Conservation (phyloP, 1,140 invertebrate genomes). For the Drosophila lowei region DNA sequence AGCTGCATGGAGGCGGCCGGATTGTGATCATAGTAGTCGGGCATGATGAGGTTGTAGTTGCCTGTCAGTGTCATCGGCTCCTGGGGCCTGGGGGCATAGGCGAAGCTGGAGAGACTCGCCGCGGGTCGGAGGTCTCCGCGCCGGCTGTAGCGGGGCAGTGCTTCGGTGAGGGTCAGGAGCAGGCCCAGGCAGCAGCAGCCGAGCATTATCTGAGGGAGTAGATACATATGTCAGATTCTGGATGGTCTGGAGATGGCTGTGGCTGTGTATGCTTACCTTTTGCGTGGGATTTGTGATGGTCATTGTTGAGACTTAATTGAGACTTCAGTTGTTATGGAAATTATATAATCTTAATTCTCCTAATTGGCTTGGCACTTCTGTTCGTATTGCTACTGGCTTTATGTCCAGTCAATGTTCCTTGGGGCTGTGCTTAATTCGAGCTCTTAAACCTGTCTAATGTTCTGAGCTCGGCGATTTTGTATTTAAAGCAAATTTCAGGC, state of each 20-base stretch:
- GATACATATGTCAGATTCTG: too few relatives aligned
- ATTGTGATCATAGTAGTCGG: constrained; percentile 75
- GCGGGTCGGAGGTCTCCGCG: constrained; percentile 39
- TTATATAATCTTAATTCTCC: constrained; percentile 19
- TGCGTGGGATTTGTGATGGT: constrained; percentile 19
- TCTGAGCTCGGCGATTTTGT: constrained; percentile 69
- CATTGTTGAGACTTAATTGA: constrained; percentile 27
- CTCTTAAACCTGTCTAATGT: constrained; percentile 75
- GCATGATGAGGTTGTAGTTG: constrained; percentile 77
- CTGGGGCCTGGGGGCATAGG: constrained; percentile 60
- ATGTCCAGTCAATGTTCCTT: constrained; percentile 19
- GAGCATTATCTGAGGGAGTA: background rate
- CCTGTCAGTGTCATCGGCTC: constrained; percentile 45
- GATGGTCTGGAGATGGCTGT: too few relatives aligned
- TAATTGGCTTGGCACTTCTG: constrained; percentile 2
- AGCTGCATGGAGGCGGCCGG: constrained; percentile 72
- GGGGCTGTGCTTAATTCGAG: constrained; percentile 55
- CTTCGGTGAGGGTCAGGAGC: constrained; percentile 24
- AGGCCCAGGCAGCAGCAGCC: constrained; percentile 36
- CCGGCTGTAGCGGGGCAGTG: constrained; percentile 55
- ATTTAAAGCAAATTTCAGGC: constrained; percentile 67
- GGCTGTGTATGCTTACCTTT: constrained; percentile 42
- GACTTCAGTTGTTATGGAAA: constrained; percentile 5
- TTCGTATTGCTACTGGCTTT: constrained; percentile 38
- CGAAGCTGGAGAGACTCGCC: constrained; percentile 41